These are phyloP conservation scores for Monochamus saltuarius DNA, from an alignment of 1,140 invertebrate genomes.

Conservation along the genomic window DNA sequence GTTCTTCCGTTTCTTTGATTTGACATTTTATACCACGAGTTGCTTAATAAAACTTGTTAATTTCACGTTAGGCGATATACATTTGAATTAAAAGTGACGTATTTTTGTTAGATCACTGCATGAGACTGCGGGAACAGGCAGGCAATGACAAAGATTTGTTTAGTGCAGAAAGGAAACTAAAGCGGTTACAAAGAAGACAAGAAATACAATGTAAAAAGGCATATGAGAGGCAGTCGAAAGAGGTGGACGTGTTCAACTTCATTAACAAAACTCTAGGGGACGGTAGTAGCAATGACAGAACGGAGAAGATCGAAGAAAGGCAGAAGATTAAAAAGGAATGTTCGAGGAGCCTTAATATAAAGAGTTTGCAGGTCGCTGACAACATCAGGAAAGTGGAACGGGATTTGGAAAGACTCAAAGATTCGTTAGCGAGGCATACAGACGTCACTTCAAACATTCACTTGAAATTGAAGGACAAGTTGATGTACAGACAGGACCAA, in stretches of 20 bases:
- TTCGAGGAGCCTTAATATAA: constrained; percentile 70
- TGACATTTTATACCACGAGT: no score
- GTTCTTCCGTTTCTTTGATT: no score
- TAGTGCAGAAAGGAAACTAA: constrained; percentile 69
- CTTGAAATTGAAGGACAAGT: constrained; percentile 60
- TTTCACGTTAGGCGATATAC: no score
- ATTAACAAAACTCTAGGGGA: constrained; percentile 69
- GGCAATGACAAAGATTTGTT: constrained; percentile 69
- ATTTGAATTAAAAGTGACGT: no score
- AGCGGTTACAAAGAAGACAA: constrained; percentile 64
- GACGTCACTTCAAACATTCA: constrained; percentile 57
- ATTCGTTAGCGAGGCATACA: constrained; percentile 62
- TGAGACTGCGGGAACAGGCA: constrained; percentile 71
- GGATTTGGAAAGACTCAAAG: constrained; percentile 67
- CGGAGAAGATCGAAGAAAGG: constrained; percentile 45
- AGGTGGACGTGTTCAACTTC: constrained; percentile 76
- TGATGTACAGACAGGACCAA: constrained; percentile 63
- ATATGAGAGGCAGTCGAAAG: constrained; percentile 61
- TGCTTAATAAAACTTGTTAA: no score
- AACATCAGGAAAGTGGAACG: constrained; percentile 67
- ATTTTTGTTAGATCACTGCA: constrained; percentile 65
- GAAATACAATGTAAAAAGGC: constrained; percentile 61
- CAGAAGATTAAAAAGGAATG: constrained; percentile 60
- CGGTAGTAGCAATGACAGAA: constrained; percentile 14
- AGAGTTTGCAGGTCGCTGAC: constrained; percentile 72